Percentiles rank a stretch among this genome's conserved stretches.
Evolutionary conservation across 2,888 invertebrate species (phyloP).

Genomic region (Embidobia sp.): DNA sequence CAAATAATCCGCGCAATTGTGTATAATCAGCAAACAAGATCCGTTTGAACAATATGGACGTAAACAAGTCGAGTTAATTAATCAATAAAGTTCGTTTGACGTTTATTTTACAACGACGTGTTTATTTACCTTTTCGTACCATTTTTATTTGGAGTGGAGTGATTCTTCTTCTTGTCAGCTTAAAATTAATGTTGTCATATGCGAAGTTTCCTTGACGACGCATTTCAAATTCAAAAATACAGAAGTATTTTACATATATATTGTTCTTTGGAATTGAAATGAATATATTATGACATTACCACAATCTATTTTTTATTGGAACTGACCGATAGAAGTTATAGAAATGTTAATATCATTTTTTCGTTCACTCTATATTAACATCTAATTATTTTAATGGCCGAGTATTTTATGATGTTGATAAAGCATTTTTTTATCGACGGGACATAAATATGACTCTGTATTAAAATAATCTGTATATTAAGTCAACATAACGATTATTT

Average conservation of each 20-base stretch:
- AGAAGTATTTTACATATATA: constrained; percentile 57
- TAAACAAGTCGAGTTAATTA: constrained; percentile 32
- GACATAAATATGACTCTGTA: constrained; percentile 12
- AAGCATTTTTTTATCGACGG: constrained; percentile 7
- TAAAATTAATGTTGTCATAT: constrained; percentile 55
- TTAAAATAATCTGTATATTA: constrained; percentile 21
- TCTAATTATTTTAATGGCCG: constrained; percentile 45
- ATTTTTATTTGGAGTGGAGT: constrained; percentile 41
- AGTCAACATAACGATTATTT: constrained; percentile 36
- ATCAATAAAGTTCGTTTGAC: constrained; percentile 29
- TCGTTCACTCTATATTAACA: constrained; percentile 42
- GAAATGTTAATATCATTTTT: constrained; percentile 57
- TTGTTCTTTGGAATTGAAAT: constrained; percentile 51
- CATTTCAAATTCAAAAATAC: constrained; percentile 57
- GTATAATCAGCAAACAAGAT: constrained; percentile 24
- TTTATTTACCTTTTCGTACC: constrained; percentile 52
- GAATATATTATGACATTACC: constrained; percentile 51
- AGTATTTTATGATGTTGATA: constrained; percentile 48
- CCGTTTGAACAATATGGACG: constrained; percentile 9
- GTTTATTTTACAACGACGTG: constrained; percentile 24
- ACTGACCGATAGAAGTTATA: constrained; percentile 41
- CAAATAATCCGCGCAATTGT: constrained; percentile 30
- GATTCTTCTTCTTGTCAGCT: constrained; percentile 50
- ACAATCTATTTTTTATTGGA: constrained; percentile 51
- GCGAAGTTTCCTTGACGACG: constrained; percentile 51